Evolutionary conservation across 2,797 vertebrate genomes (phyloP), one percentile per base, ranked within the genome.

Genomic region (Sebastes ruberrimus): DNA sequence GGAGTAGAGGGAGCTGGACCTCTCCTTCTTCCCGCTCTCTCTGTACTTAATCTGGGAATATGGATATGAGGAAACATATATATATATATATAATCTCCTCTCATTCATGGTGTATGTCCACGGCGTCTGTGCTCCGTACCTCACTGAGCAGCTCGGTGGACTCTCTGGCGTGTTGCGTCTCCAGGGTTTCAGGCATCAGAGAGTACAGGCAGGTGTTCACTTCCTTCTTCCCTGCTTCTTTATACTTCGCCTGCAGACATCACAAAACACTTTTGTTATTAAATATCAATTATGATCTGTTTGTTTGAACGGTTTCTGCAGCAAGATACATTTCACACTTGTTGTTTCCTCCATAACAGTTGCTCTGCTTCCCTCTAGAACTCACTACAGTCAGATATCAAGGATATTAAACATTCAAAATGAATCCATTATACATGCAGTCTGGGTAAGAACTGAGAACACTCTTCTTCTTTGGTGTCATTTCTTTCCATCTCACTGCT

Each of bases 221-320:
- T 35, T 94, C 93, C 86, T 85, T 91, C 78, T 95, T 97, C 28
- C 93, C 91, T 28, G 82, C 91, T 74, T 95, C 95, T 93, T 96
- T 98, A 81, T 99, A 99, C 75, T 97, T 97, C n/a, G 93, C 86
- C 97, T 98, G 89, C 42, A 84, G 28, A 66, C 5, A 10, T 2
- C 49, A 38, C 13, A 70, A 28, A 27, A 30, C 3, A 46, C 10
- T 30, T 57, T 4, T 4, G 3, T 55, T 38, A 28, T 28, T n/a
- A 46, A 5, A 42, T 16, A 27, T 27, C 10, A 14, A 6, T 49
- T 20, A 16, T 42, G 2, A 42, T 55, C 53, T 62, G 60, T 35
- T 33, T 2, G 30, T 33, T 35, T 62, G 5, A 10, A 63, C 4
- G 22, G 32, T 33, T 35, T 22, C n/a, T 63, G 61, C 33, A 38